phyloP scores from a whole-genome alignment of 2,797 vertebrate genomes.

The Helicolenus hilgendorfi region DNA sequence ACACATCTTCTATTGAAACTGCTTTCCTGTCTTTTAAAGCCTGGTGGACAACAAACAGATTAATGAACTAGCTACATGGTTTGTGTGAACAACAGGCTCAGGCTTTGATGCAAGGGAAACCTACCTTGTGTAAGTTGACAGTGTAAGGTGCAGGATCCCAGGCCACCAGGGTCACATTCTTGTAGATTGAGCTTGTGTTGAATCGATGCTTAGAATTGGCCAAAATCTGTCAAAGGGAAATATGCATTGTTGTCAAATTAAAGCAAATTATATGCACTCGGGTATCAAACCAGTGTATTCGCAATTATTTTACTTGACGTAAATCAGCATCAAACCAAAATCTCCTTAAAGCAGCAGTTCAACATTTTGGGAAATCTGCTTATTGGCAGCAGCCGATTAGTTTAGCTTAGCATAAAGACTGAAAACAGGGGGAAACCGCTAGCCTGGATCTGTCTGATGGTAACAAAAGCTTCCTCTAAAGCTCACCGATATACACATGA shows the following conservation, averaged over 20 bases:
- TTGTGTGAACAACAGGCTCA: not conserved
- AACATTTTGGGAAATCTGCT: not conserved
- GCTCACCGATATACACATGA: too few relatives aligned
- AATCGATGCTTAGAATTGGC: slow-evolving; percentile 95
- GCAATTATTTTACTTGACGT: not conserved
- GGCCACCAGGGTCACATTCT: slow-evolving; percentile 96
- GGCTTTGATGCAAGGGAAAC: slow-evolving; percentile 7
- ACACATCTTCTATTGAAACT: not conserved
- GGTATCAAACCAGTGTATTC: not conserved
- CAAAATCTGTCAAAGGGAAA: slow-evolving; percentile 80
- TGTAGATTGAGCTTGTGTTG: slow-evolving; percentile 95
- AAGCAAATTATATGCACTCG: not conserved
- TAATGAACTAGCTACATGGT: not conserved
- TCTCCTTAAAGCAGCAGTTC: not conserved
- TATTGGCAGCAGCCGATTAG: not conserved
- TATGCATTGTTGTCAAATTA: not conserved
- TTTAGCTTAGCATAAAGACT: not conserved
- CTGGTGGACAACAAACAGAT: not conserved
- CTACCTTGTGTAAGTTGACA: slow-evolving; percentile 95
- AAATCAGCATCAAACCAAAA: not conserved
- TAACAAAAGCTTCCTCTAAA: too few relatives aligned
- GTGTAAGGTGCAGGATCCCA: slow-evolving; percentile 98
- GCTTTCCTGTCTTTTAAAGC: not conserved
- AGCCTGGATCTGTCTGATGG: not conserved
- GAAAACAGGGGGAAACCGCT: not conserved